Conservation (phyloP, 1,140 invertebrate genomes). For the Formica selysi region DNA sequence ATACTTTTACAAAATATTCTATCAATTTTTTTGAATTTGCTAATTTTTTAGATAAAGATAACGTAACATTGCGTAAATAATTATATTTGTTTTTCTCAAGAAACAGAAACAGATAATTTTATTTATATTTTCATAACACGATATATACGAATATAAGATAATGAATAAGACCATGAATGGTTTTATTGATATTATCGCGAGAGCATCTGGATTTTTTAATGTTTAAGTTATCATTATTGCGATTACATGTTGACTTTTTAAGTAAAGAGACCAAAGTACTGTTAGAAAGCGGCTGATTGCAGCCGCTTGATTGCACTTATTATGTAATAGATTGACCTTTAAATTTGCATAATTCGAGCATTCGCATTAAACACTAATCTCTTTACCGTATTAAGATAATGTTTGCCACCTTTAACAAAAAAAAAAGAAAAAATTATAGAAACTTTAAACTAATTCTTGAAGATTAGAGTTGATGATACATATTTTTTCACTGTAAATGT, state of each 20-base stretch:
- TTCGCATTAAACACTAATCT: background rate
- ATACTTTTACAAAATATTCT: background rate
- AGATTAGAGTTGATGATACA: too few relatives aligned
- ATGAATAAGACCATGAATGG: background rate
- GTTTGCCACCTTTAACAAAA: background rate
- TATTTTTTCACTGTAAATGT: too few relatives aligned
- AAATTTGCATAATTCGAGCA: background rate
- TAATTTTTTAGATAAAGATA: background rate
- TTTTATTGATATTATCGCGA: background rate
- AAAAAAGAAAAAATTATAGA: background rate
- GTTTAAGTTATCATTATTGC: conserved; percentile 14
- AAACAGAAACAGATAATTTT: background rate
- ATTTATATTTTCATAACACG: background rate
- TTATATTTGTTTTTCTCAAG: background rate
- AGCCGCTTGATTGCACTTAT: conserved; percentile 6
- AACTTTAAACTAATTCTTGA: background rate
- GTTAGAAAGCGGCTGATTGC: background rate
- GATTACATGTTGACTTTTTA: background rate
- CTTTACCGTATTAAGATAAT: background rate
- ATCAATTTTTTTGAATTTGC: background rate
- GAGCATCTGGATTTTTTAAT: background rate
- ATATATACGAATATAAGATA: background rate
- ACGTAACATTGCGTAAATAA: background rate
- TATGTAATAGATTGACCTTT: background rate
- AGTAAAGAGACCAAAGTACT: background rate